phyloP scores from a whole-genome alignment of 2,888 invertebrate species.

The Spisula subtruncata region DNA sequence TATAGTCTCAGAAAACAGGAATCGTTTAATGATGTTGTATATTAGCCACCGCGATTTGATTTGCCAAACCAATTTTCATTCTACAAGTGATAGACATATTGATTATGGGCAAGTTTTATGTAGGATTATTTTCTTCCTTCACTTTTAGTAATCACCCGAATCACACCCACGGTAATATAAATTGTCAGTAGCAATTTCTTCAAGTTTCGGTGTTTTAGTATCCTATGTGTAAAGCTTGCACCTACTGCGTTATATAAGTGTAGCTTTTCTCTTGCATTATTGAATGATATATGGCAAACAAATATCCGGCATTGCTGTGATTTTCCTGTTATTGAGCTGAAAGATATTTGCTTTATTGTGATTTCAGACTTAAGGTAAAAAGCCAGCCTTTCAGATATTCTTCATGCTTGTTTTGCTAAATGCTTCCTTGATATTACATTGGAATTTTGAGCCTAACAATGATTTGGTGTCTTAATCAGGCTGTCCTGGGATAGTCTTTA shows the following conservation, averaged over 20 bases:
- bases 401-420: too few relatives aligned
- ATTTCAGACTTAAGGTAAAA: too few relatives aligned
- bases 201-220: slow-evolving; percentile 7
- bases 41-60: slow-evolving; percentile 4
- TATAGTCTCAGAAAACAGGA: not conserved
- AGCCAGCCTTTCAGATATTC: too few relatives aligned
- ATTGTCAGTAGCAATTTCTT: slow-evolving; percentile 23
- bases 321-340: not conserved
- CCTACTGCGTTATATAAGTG: not conserved
- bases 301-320: not conserved
- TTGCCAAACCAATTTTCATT: slow-evolving; percentile 27
- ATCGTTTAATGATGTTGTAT: slow-evolving; percentile 12
- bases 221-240: not conserved
- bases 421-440: too few relatives aligned
- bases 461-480: too few relatives aligned
- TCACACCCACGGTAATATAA: slow-evolving; percentile 12
- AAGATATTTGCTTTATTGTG: too few relatives aligned
- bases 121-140: not conserved
- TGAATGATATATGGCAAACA: slow-evolving; percentile 11
- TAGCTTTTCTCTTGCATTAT: slow-evolving; percentile 18
- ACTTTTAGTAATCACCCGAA: not conserved
- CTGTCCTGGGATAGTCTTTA: too few relatives aligned
- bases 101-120: slow-evolving; percentile 16
- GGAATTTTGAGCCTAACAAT: too few relatives aligned
- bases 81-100: slow-evolving; percentile 25